Base-by-base conservation (phyloP, 2,113 vertebrate genomes). In the Haplotaxodon microlepis region DNA sequence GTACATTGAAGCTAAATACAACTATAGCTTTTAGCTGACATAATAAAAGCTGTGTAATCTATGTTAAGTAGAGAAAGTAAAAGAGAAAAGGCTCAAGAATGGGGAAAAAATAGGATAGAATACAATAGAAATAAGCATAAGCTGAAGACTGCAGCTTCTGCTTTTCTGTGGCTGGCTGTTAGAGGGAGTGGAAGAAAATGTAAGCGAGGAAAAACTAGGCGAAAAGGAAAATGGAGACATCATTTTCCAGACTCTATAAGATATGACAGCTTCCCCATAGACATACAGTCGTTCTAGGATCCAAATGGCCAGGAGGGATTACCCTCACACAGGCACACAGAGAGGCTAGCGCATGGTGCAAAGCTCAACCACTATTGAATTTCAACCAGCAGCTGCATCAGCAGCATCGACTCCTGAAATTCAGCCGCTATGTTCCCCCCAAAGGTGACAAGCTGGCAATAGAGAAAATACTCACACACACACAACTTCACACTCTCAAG, bases 301-400 rank as follows among this genome's bases (percentile, higher is more conserved):
- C 83, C 85, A 89, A 93, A 87, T 83, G 90, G 86, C 91, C 89
- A 14, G 91, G 85, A 86, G 95, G 93, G 95, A 95, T 95, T 93
- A 89, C 87, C 92, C 87, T 90, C 93, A 92, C 34, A 85, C 85
- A 90, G 87, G 73, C 86, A 89, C 90, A 73, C 53, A 9, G 51
- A 57, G 81, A 87, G 83, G 89, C 90, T 86, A 90, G 82, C 5
- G 79, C 79, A 88, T 81, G 89, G 87, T 91, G 86, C 85, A 82
- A 45, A 88, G 79, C 76, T 84, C 69, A 21, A 17, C 38, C 61
- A 12, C 47, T 73, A 87, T 83, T 85, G 85, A 87, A 93, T 94
- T 87, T 93, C 86, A 91, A 86, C 79, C 82, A 92, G 88, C 47
- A 89, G 92, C 92, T 95, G 87, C 92, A 91, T 96, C 94, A 95